A percentile compares a stretch with the other conserved stretches of the same genome.
These are phyloP conservation scores for Chloroceryle aenea DNA, from an alignment of 2,113 vertebrate genomes.

Conservation along the genomic window DNA sequence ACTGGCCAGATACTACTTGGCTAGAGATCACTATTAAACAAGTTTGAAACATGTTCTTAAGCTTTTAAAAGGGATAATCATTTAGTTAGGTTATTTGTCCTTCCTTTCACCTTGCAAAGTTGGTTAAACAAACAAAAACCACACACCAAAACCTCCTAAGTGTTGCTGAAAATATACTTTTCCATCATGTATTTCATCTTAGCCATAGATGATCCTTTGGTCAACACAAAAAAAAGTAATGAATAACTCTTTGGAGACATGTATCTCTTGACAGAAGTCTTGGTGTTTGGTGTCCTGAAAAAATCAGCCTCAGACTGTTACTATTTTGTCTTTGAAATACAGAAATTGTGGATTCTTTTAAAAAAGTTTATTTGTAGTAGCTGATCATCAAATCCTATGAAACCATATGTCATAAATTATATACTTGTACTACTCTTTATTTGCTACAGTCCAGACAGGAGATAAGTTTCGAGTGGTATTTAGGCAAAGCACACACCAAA, in stretches of 20 bases:
- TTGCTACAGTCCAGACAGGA: background rate
- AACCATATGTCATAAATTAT: background rate
- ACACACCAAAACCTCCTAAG: background rate
- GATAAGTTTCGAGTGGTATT: background rate
- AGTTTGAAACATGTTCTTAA: background rate
- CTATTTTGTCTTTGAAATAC: background rate
- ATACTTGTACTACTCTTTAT: background rate
- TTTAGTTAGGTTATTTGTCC: background rate
- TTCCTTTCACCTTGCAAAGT: background rate
- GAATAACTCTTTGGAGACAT: background rate
- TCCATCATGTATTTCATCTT: background rate
- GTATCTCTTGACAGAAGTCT: background rate
- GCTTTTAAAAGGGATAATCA: background rate
- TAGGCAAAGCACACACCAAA: background rate
- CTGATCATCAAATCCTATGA: background rate
- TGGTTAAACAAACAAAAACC: background rate
- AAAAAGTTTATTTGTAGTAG: background rate
- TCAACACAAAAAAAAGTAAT: background rate
- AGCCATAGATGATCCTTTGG: background rate
- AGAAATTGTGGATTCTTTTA: background rate
- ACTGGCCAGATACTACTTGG: background rate
- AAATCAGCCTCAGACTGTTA: background rate
- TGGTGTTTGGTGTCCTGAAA: background rate
- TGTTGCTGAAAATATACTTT: background rate
- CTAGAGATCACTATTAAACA: background rate